Base-by-base conservation (phyloP, 2,797 vertebrate species). In the Anolis apletophallus region DNA sequence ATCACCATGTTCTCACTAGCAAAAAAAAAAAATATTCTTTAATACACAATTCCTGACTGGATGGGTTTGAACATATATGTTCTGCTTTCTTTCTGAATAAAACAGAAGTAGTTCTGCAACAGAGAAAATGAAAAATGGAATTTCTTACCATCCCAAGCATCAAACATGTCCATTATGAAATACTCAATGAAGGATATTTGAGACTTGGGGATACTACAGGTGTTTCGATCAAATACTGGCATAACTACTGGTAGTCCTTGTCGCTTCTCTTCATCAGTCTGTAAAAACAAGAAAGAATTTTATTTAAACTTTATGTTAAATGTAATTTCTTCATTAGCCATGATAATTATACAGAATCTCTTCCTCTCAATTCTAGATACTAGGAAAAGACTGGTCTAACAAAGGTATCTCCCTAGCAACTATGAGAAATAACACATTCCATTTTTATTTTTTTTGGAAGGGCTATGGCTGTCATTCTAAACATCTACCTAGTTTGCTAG, bases 111-210 rank as follows among this genome's bases (percentile, higher is more conserved):
- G 40, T 81, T 87, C n/a, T 55, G 69, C 52, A 76, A 85, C 12
- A 79, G n/a, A 81, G 17, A 78, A 88, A 67, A 88, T 74, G 79
- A 83, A 82, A 1, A 57, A 61, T 64, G 46, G n/a, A 81, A 80
- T 3, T 32, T 94, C 97, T 97, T 95, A 97, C 97, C 97, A 85
- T 97, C 97, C 97, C 97, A 97, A 0, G 97, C 97, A 89, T 97
- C 96, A 1, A 97, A 97, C 97, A 97, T 97, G 91, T 97, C 97
- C 84, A 95, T 97, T 92, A 97, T 96, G 92, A 97, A 97, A 94
- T 97, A 97, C 91, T 97, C 97, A 68, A 97, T 97, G 94, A 97
- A 97, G 89, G 97, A 97, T 88, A 97, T 97, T 77, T 97, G 97
- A 91, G 97, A 97, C 93, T 97, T 97, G 83, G 97, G 97, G 85